phyloP scores from a whole-genome alignment of 1,140 invertebrate genomes.

The Drosophila lowei region DNA sequence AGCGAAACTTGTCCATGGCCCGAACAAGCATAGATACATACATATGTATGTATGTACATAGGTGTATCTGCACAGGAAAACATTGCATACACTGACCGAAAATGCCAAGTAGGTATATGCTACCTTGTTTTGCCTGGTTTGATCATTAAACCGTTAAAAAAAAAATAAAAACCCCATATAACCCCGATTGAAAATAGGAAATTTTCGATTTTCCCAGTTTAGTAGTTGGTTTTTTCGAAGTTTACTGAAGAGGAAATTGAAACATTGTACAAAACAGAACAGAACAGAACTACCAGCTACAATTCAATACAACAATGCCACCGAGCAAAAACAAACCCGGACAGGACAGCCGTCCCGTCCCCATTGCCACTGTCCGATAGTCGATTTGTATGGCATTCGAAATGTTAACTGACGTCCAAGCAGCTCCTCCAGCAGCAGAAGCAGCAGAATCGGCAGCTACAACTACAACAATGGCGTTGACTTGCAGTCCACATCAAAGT shows the following conservation, averaged over 20 bases:
- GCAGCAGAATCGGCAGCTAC: conserved; percentile 20
- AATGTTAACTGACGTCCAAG: conserved; percentile 68
- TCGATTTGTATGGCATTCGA: conserved; percentile 76
- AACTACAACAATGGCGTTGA: conserved; percentile 66
- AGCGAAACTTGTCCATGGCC: too few species aligned
- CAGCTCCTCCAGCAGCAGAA: conserved; percentile 52
- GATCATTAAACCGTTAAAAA: too few species aligned
- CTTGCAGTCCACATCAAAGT: conserved; percentile 67
- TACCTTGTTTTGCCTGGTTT: too few species aligned
- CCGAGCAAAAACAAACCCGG: conserved; percentile 36
- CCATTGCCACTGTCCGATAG: conserved; percentile 66
- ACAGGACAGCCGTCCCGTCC: conserved; percentile 39
- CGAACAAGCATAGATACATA: too few species aligned
- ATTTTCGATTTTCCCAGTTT: conserved; percentile 16
- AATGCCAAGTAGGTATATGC: too few species aligned
- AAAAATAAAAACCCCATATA: too few species aligned
- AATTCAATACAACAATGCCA: conserved; percentile 70
- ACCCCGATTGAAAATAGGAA: too few species aligned
- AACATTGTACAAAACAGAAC: conserved; percentile 66
- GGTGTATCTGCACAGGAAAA: too few species aligned
- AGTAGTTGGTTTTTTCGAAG: conserved; percentile 25
- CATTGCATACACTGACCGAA: too few species aligned
- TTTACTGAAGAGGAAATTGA: conserved; percentile 64
- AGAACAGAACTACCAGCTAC: conserved; percentile 54
- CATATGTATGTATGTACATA: too few species aligned